Base-by-base conservation (phyloP, 1,140 invertebrate species). In the Drosophila navojoa region DNA sequence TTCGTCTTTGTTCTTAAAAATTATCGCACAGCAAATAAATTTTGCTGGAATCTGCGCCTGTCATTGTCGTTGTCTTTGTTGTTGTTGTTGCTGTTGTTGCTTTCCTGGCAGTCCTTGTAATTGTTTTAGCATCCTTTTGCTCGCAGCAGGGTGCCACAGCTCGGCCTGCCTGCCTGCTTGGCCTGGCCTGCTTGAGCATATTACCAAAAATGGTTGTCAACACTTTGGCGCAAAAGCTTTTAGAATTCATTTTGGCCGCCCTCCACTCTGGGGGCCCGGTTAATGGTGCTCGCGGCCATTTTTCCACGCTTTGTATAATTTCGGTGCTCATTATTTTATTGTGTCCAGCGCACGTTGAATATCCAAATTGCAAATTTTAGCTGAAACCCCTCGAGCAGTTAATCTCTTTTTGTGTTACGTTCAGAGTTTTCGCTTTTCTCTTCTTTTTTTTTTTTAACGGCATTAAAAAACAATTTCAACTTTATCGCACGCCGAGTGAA, bases 181-280 rank as follows among this genome's bases (percentile, higher is more conserved):
- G 15, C n/a, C 45, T 57, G 47, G 32, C 67, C 67, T 71, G 69
- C 61, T 55, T 62, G 57, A 74, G 71, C 67, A 70, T 74, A 76
- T 76, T 76, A 73, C 69, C 74, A 67, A 76, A 76, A 76, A 73
- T 76, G 70, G 70, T 62, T 76, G 74, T 76, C 74, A 76, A 76
- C 74, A 76, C 74, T 76, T 76, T 76, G 61, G 61, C 69, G 69
- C 61, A 76, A 76, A 76, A 76, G 74, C 74, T 76, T 76, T 76
- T 76, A 76, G 74, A 76, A 76, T 76, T 72, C 74, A 72, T 76
- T 76, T 76, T 35, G 32, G 32, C 35, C 55, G 16, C 32, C 40
- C 27, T 64, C 32, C 60, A 64, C 68, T 49, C 44, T 53, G 9
- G 60, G 47, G 50, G 45, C 69, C 62, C 55, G 22, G 61, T 72